Evolutionary conservation across 2,888 invertebrate species (phyloP), one percentile per base, ranked within the genome.

Genomic region (Parnassius apollo): DNA sequence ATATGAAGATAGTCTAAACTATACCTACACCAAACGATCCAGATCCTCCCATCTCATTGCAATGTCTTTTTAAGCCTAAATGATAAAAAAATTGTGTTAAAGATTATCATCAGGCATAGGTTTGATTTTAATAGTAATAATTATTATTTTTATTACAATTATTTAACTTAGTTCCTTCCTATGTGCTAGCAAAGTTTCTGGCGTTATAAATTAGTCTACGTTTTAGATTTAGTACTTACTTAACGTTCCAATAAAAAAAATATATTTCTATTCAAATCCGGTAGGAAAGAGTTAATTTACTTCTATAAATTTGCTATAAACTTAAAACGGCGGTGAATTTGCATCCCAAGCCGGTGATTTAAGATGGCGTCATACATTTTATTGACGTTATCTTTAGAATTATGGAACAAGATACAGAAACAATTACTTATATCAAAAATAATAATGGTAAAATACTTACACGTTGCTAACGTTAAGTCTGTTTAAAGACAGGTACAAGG

Each of bases 161-260:
- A 44, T 69, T 69, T 64, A 65, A 25, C 69, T 69, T 67, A 66
- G 67, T 69, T 67, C 56, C 56, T 56, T 22, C 65, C 59, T 68
- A 62, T 69, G 64, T 61, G 58, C 54, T 67, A 66, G 67, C 68
- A 67, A 68, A 69, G 67, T 70, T 68, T 63, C 66, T 70, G 71
- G 67, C 64, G 66, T 68, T 68, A 69, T 62, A 63, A 63, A 59
- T 65, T 65, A 66, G 69, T 69, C 64, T 65, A 68, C 67, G 66
- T 68, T 64, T 68, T 69, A 59, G 66, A 71, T 68, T 67, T 70
- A 70, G 61, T 69, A 35, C 35, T 35, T 35, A 66, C 64, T 66
- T 70, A 57, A 69, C 67, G 60, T 67, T 71, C 69, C 64, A 73
- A 71, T 71, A 73, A 73, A 68, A 71, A 18, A 18, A 18, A n/a